These are phyloP conservation scores for Meloidogyne chitwoodi DNA, from an alignment of 1,140 invertebrate genomes.

Conservation along the genomic window DNA sequence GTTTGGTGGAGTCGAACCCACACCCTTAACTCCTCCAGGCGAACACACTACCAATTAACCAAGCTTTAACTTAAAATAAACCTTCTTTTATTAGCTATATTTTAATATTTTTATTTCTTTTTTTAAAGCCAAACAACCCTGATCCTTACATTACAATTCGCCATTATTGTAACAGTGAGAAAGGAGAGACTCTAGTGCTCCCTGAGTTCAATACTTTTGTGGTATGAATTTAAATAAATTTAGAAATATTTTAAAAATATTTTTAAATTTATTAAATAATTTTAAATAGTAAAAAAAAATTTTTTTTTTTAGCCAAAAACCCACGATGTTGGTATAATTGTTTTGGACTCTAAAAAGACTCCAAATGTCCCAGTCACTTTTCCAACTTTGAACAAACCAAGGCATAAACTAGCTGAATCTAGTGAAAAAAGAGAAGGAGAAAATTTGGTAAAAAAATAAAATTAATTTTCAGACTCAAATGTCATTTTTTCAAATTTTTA, in stretches of 20 bases:
- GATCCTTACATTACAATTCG: conserved; percentile 49
- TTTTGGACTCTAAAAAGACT: conserved; percentile 31
- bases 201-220: conserved; percentile 51
- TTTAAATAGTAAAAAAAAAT: neutral
- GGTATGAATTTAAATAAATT: neutral
- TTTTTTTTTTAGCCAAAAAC: conserved; percentile 40
- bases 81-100: neutral
- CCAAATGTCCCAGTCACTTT: conserved; percentile 11
- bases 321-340: conserved; percentile 50
- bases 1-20: neutral
- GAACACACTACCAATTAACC: neutral
- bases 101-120: neutral
- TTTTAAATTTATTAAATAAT: no score
- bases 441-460: neutral
- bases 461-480: neutral
- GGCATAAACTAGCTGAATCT: neutral
- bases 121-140: neutral
- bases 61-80: neutral
- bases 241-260: neutral
- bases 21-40: neutral
- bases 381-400: neutral
- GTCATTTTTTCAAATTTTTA: neutral
- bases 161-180: conserved; percentile 53
- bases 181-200: conserved; percentile 46
- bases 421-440: neutral